Evolutionary conservation across 2,797 vertebrate species (phyloP), one percentile per base, ranked within the genome.

Genomic region (Thaleichthys pacificus): DNA sequence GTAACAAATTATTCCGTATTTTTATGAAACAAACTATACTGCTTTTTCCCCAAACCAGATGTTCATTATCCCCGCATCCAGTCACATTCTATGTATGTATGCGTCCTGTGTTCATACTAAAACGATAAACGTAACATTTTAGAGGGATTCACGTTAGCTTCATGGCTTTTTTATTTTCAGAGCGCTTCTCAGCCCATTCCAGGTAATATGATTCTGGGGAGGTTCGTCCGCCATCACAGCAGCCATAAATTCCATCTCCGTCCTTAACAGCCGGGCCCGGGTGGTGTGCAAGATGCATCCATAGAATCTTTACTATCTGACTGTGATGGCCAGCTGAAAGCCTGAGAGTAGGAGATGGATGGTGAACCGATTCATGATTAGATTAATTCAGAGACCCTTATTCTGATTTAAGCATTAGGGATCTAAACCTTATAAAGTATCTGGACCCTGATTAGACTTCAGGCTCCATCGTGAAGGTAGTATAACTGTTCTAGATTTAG

Each of bases 71-170:
- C 28, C 4, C 28, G 4, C 28, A 30, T 30, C 28, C 28, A 30
- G 3, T 30, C 28, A 30, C 28, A 30, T 30, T 30, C 28, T 30
- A 30, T 30, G 28, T 30, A 30, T 35, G 70, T 68, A 78, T 91
- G 81, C 83, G 84, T 54, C 56, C 79, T 81, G n/a, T 78, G 75
- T 81, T 70, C 56, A 6, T 65, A 67, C 72, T 79, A 63, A 78
- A 72, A 83, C 71, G 74, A 77, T 77, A 72, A 71, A 57, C 71
- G 77, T 78, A 85, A 82, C 80, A 79, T 88, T 84, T 79, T 80
- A 17, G 54, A 77, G 75, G 77, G 80, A 77, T 56, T 92, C 86
- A 66, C 66, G 66, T 93, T 91, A 87, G 88, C 79, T 82, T 89
- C 84, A 86, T 87, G 80, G 80, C 77, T 76, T 80, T 89, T 77